Evolutionary conservation across 2,113 vertebrate genomes (phyloP).

Genomic region (Corythornis cristatus): DNA sequence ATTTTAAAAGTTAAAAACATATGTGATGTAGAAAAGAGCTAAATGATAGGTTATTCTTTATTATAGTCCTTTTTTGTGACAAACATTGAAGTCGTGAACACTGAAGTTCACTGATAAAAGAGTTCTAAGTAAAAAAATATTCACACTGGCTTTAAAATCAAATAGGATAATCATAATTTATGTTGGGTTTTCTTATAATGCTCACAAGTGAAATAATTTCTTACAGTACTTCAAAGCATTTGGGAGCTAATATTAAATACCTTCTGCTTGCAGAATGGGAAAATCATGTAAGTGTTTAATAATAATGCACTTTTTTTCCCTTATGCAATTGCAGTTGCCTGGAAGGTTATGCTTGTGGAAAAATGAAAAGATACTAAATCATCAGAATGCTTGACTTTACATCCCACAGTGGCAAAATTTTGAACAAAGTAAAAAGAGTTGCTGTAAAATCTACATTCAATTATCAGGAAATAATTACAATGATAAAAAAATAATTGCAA

Average conservation of each 20-base stretch:
- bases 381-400: not conserved
- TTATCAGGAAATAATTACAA: not conserved
- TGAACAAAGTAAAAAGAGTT: not conserved
- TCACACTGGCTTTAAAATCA: not conserved
- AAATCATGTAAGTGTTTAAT: not conserved
- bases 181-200: not conserved
- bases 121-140: not conserved
- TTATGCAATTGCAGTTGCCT: not conserved
- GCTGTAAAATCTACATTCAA: not conserved
- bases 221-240: not conserved
- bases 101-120: not conserved
- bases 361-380: not conserved
- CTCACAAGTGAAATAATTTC: not conserved
- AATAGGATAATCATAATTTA: not conserved
- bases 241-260: not conserved
- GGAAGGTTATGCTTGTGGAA: not conserved
- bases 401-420: not conserved
- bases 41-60: not conserved
- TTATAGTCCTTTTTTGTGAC: not conserved
- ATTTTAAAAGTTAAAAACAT: not conserved
- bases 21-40: not conserved
- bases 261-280: not conserved
- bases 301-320: not conserved
- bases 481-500: not conserved
- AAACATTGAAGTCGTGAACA: not conserved